Conservation (phyloP, 23 tunicate genomes). For the Styela clava region DNA sequence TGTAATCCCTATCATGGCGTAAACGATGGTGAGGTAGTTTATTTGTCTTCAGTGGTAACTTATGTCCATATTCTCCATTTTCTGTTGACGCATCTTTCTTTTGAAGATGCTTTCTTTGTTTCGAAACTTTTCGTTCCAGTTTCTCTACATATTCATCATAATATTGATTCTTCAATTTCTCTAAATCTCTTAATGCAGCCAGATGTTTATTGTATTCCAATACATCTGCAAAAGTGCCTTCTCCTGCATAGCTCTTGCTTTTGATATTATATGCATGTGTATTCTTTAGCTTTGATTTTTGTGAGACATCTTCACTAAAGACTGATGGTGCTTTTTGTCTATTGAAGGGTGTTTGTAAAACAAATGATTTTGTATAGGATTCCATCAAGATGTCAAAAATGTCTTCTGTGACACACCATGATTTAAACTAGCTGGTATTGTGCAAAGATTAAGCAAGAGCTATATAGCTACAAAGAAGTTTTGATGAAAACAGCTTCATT, state of each 20-base stretch:
- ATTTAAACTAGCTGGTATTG: too few relatives aligned
- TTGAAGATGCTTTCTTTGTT: constrained; percentile 5
- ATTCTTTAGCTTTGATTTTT: neutral
- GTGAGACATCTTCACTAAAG: neutral
- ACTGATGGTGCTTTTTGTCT: neutral
- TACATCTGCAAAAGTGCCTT: constrained; percentile 24
- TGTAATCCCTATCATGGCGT: constrained; percentile 7
- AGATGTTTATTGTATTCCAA: constrained; percentile 25
- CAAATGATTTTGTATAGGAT: constrained; percentile 2
- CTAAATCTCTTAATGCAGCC: constrained; percentile 15
- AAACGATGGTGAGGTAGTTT: constrained; percentile 11
- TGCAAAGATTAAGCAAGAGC: too few relatives aligned
- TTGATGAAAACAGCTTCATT: too few relatives aligned
- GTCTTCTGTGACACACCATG: too few relatives aligned
- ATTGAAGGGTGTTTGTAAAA: constrained; percentile 11
- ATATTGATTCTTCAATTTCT: constrained; percentile 13
- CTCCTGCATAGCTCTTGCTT: constrained; percentile 8
- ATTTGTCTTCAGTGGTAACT: neutral
- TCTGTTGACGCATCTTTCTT: neutral
- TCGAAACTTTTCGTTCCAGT: constrained; percentile 15
- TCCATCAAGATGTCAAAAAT: too few relatives aligned
- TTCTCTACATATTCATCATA: constrained; percentile 19
- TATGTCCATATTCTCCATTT: neutral
- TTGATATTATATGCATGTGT: neutral
- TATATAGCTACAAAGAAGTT: too few relatives aligned